Base-by-base conservation (phyloP, 2,113 vertebrate genomes). In the Glaucidium brasilianum region DNA sequence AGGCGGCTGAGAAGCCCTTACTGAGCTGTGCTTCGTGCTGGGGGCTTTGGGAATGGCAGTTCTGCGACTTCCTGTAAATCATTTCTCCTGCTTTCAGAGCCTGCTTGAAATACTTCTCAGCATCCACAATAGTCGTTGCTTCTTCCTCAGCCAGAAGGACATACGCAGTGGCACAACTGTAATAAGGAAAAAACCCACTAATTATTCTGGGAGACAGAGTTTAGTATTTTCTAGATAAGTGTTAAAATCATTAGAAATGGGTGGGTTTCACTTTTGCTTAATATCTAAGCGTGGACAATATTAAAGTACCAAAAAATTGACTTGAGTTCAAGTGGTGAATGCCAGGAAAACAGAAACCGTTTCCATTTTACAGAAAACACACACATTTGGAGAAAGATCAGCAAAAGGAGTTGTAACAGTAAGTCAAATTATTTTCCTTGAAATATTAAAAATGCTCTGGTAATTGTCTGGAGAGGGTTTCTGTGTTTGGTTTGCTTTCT, bases 101-200 rank as follows among this genome's bases (percentile, higher is more conserved):
- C 98, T 99, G 99, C 97, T 98, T 99, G 95, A 99, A 99, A 58
- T 99, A 98, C 72, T 98, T 98, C 97, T 99, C 99, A 18, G 99
- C 99, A 98, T 99, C 99, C 93, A 98, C 98, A 94, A 99, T 99
- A 34, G 99, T 99, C 56, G 99, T 99, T 74, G 99, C 99, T 98
- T 99, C 99, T 97, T 99, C 99, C 86, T 99, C 99, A 49, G 99
- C 99, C 80, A 99, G 96, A 5, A 99, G 99, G 53, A 99, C 99
- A 18, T 99, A 99, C 0, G 99, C 99, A 72, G 99, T 99, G 75
- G 99, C 99, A 97, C 99, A 99, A 86, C 99, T 99, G 96, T 37
- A 88, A 92, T 5, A 50, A 50, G 35, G 37, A 18, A 78, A 68
- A 74, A 60, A 22, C 0, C 1, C 16, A 30, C 27, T 22, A 15